Evolutionary conservation across 2,797 vertebrate genomes (phyloP), one percentile per base, ranked within the genome.

Genomic region (Merluccius polli): DNA sequence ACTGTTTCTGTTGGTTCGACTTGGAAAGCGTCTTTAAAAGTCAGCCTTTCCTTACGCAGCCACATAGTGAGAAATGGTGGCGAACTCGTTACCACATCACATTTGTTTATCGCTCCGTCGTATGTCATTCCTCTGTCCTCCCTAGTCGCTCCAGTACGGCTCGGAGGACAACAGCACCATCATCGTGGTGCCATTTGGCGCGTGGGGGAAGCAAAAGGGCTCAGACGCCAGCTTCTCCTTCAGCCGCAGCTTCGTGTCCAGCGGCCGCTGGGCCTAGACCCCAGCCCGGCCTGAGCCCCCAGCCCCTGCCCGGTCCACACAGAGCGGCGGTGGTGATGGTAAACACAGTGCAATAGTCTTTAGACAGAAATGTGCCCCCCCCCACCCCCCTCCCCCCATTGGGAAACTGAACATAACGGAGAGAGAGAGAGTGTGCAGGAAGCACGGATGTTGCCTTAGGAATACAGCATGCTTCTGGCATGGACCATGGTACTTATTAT

Each of bases 121-220:
- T 21, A n/a, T 59, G 9, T 24, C 59, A 11, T 65, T 24, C 11
- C 59, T 29, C 11, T 65, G 59, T 27, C 31, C 70, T 74, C 77
- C 70, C 11, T 82, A 99, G 98, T 96, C 95, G 6, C 91, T 95
- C 10, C 97, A 98, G n/a, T 99, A 97, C 0, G 98, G 98, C 31
- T 89, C 96, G 0, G 98, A 99, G 86, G 98, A 99, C 89, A 99
- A 99, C 91, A 95, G 96, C 90, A 99, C 98, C 0, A 88, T 95
- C 18, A 92, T 99, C 0, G 95, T 99, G 32, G 96, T 99, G 77
- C 98, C 98, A 0, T 98, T 99, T 29, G 97, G 97, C 29, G 98
- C 97, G 0, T 99, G 98, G 98, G 98, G 97, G 41, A 98, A 96
- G 79, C 95, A 98, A 83, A 94, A 95, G 88, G 95, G 85, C 2